phyloP scores from a whole-genome alignment of 2,797 vertebrate species.

The Hybognathus amarus region DNA sequence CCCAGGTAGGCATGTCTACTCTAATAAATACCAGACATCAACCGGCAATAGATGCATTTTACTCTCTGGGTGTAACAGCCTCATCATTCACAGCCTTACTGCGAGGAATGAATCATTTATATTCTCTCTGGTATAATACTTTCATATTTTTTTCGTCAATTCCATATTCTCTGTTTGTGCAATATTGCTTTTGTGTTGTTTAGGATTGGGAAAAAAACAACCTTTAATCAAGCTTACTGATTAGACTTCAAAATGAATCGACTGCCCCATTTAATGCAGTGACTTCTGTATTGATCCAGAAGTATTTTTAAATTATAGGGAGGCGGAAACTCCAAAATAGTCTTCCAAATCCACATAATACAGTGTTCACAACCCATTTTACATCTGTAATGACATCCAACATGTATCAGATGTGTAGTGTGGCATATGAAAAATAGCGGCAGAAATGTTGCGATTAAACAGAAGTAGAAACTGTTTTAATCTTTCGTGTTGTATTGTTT shows the following conservation, averaged over 20 bases:
- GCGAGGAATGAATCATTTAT: conserved; percentile 53
- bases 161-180: conserved; percentile 34
- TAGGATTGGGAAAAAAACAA: neutral
- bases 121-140: conserved; percentile 57
- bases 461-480: too few species aligned
- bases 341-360: neutral
- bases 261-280: neutral
- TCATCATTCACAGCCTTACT: conserved; percentile 64
- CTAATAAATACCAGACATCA: conserved; percentile 64
- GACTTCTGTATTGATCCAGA: neutral
- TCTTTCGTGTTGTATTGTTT: neutral
- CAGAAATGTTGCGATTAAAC: neutral
- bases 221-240: neutral
- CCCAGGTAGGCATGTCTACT: conserved; percentile 65
- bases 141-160: conserved; percentile 44
- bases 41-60: conserved; percentile 58
- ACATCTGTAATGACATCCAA: neutral
- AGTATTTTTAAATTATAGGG: neutral
- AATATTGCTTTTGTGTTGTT: conserved; percentile 42
- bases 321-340: neutral
- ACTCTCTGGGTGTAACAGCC: conserved; percentile 57
- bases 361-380: neutral
- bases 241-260: conserved; percentile 18
- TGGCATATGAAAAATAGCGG: neutral
- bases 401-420: neutral